Evolutionary conservation across 2,797 vertebrate genomes (phyloP), one percentile per base, ranked within the genome.

Genomic region (Arctocebus calabarensis): DNA sequence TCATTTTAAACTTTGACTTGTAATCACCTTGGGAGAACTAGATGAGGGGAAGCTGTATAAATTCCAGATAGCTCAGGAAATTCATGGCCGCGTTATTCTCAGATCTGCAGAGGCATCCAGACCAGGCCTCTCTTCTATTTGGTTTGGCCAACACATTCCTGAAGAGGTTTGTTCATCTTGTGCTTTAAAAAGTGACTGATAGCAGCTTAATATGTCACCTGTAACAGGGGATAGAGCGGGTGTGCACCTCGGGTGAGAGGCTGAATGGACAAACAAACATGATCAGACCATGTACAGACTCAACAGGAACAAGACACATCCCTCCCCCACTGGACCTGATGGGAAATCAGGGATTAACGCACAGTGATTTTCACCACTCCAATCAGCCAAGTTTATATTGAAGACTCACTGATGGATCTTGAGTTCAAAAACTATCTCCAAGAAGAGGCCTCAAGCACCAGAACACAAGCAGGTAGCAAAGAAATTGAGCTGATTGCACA

Each of bases 1-100:
- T 82, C 45, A 64, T 88, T 94, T 84, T 64, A 86, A 96, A 96
- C 66, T 75, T 93, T 84, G 79, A 95, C 32, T 86, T 97, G 52
- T 93, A 91, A 90, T 96, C 84, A 96, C 59, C 71, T 78, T 88
- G 52, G 84, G 90, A 68, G 14, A 97, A 93, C 88, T 88, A 95
- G 62, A 94, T 29, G 20, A 32, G 16, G 95, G 70, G 71, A 93
- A 90, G 52, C 32, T 92, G 88, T 68, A 77, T 32, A 71, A 62
- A 19, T 77, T 95, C 71, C 91, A 96, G 87, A 91, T 55, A 94
- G 25, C 81, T 96, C 90, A 88, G 68, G 94, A 97, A 94, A 93
- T 95, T 62, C 43, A 23, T 70, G 62, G 88, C 90, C 90, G 48
- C 23, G 84, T 82, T 87, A 91, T 83, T 95, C 48, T 55, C 48